phyloP scores from a whole-genome alignment of 2,888 invertebrate species.

The Pachycephus smyrnensis region DNA sequence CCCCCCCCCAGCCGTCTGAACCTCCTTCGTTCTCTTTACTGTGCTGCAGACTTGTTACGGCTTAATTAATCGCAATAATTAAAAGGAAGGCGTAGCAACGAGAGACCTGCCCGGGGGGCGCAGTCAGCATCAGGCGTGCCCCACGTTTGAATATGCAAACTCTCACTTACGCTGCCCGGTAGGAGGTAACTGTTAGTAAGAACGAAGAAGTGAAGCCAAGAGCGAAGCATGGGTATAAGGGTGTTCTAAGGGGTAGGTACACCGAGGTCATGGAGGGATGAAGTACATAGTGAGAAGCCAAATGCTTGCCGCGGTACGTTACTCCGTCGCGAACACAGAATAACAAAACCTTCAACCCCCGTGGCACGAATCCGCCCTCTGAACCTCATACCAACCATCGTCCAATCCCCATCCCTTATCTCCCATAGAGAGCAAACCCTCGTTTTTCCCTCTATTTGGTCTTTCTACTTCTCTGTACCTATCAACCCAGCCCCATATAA shows the following conservation, averaged over 20 bases:
- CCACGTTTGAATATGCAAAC: constrained; percentile 59
- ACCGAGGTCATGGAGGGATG: background rate
- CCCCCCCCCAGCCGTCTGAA: constrained; percentile 18
- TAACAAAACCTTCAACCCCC: constrained; percentile 30
- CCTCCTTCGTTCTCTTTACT: constrained; percentile 28
- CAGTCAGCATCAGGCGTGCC: constrained; percentile 43
- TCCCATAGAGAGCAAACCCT: background rate
- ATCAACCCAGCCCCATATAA: background rate
- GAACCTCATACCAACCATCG: constrained; percentile 5
- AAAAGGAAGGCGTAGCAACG: constrained; percentile 54
- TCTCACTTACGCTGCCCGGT: constrained; percentile 17
- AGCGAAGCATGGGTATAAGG: background rate
- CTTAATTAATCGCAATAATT: constrained; percentile 64
- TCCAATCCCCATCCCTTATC: constrained; percentile 26
- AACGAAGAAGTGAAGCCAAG: background rate
- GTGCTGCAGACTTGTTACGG: constrained; percentile 49
- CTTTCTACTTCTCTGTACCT: constrained; percentile 11
- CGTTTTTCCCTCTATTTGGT: background rate
- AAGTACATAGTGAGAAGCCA: background rate
- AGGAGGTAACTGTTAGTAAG: background rate
- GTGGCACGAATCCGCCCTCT: background rate
- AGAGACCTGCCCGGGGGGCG: constrained; percentile 30
- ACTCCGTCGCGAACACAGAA: constrained; percentile 34
- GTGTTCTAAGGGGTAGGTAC: background rate
- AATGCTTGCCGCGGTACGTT: constrained; percentile 27